Evolutionary conservation across 2,113 vertebrate genomes (phyloP).

Genomic region (Dicerorhinus sumatrensis): DNA sequence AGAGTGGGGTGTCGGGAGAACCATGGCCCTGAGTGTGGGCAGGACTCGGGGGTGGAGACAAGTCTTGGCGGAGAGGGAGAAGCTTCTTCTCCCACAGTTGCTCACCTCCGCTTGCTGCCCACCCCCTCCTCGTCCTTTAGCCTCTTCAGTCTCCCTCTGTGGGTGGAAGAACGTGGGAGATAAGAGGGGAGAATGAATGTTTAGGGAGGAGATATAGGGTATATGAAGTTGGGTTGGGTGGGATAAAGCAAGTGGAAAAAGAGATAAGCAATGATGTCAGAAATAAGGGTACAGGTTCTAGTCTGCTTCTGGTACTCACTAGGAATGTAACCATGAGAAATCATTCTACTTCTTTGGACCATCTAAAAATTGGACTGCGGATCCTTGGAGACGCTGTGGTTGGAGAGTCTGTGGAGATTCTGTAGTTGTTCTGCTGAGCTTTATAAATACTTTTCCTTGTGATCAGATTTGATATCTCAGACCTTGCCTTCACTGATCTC

Average conservation of each 20-base stretch:
- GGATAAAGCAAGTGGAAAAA: constrained; percentile 8
- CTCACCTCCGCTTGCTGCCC: not conserved
- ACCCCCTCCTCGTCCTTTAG: not conserved
- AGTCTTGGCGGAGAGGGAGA: not conserved
- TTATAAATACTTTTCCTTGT: constrained; percentile 1
- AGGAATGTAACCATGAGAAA: not conserved
- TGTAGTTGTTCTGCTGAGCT: not conserved
- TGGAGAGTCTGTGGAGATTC: not conserved
- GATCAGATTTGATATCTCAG: not conserved
- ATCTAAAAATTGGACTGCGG: not conserved
- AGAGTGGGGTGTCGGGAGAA: not conserved
- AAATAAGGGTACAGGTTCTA: not conserved
- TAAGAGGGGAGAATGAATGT: not conserved
- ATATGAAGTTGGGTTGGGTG: not conserved
- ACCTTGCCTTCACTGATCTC: not conserved
- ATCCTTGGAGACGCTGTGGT: not conserved
- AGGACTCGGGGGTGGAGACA: not conserved
- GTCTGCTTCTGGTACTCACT: not conserved
- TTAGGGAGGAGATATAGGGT: not conserved
- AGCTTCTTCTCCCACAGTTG: too few relatives aligned
- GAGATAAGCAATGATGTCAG: not conserved
- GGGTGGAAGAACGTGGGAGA: not conserved
- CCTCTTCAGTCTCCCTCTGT: not conserved
- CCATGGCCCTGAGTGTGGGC: not conserved
- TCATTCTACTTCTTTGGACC: not conserved